phyloP scores from a whole-genome alignment of 1,140 invertebrate species.

The Drosophila kurseongensis region DNA sequence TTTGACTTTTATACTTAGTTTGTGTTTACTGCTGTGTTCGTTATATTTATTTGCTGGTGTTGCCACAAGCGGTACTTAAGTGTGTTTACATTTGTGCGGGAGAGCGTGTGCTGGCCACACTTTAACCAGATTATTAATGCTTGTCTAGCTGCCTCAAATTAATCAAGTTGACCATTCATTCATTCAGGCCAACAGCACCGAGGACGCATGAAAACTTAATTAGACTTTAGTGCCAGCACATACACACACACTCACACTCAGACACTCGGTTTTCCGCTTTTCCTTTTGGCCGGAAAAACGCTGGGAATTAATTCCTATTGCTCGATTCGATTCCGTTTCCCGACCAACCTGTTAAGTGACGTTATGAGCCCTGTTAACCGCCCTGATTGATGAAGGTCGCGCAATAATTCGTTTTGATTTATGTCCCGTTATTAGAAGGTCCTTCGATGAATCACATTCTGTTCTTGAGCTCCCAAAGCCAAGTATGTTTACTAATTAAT shows the following conservation, averaged over 20 bases:
- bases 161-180: constrained; percentile 82
- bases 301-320: constrained; percentile 10
- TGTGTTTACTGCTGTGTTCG: constrained; percentile 70
- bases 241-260: not conserved
- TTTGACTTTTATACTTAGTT: constrained; percentile 82
- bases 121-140: constrained; percentile 82
- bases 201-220: constrained; percentile 76
- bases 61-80: constrained; percentile 78
- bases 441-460: constrained; percentile 18
- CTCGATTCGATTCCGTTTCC: constrained; percentile 16
- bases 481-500: no score
- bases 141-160: constrained; percentile 80
- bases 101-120: constrained; percentile 56
- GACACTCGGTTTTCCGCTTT: not conserved
- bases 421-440: constrained; percentile 34
- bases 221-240: constrained; percentile 69
- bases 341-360: constrained; percentile 29
- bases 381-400: constrained; percentile 49
- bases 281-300: constrained; percentile 26
- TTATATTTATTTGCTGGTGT: constrained; percentile 55
- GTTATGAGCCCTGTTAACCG: constrained; percentile 29
- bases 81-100: constrained; percentile 63
- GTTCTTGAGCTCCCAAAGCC: no score
- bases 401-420: constrained; percentile 51
- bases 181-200: constrained; percentile 50